Evolutionary conservation across 2,888 invertebrate species (phyloP), one percentile per base, ranked within the genome.

Genomic region (Tromatobia lineatoria): DNA sequence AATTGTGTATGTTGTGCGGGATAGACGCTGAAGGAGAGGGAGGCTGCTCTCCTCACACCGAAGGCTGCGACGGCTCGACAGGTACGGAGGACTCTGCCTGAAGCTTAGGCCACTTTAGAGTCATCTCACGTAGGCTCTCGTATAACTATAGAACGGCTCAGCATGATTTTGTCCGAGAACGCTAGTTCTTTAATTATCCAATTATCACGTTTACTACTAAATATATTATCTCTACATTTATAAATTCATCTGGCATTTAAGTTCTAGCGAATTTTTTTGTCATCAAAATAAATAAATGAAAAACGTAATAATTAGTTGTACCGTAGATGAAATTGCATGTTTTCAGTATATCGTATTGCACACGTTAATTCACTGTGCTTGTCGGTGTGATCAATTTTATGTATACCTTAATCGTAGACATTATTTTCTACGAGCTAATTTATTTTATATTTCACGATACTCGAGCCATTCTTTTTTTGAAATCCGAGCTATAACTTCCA

Each of bases 41-140:
- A 94, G 98, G 98, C 95, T 98, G 98, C 95, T 96, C 97, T 94
- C 98, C 98, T 94, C 98, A 98, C 95, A 96, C 97, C 94, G 98
- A 98, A 95, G 97, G 98, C 95, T 98, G 98, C 96, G 98, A 98
- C 95, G 97, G 97, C 95, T 97, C 97, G 95, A 97, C 98, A 97
- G 97, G 96, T 96, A 96, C 94, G 94, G 90, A 87, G 86, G 81
- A 86, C 89, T 91, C 91, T 91, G 92, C 91, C 93, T 93, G 93
- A 91, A 92, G 91, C 89, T 90, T 92, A 93, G 85, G 91, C 92
- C 88, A 90, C 87, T 88, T 88, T 84, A 90, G 89, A 89, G 89
- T 90, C 70, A 74, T 82, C 45, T 85, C 88, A 89, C 86, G 87
- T 91, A 91, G 88, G 88, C 90, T 88, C 86, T 88, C 89, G 88